Evolutionary conservation across 2,113 vertebrate genomes (phyloP).

Genomic region (Oreochromis spilurus): DNA sequence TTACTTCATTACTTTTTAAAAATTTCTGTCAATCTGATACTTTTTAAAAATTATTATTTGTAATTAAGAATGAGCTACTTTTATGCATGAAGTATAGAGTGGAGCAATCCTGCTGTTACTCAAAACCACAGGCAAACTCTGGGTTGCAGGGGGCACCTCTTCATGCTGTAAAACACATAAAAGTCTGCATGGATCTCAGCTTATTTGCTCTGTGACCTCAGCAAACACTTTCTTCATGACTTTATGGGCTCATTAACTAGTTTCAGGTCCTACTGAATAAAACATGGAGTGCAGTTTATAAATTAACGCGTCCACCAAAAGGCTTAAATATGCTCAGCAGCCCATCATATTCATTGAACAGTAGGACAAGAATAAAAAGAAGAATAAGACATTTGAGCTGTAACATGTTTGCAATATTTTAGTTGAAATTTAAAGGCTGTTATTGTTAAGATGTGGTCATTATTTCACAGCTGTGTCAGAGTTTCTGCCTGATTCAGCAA

Average conservation of each 20-base stretch:
- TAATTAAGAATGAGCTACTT: neutral
- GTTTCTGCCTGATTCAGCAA: neutral
- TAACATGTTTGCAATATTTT: accelerated
- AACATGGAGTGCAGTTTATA: neutral
- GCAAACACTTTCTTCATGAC: neutral
- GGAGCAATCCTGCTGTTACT: neutral
- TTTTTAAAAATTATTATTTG: neutral
- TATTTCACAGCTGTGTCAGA: neutral
- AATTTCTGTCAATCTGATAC: neutral
- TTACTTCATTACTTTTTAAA: neutral
- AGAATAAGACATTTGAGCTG: neutral
- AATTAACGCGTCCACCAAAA: accelerated
- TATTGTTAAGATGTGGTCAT: neutral
- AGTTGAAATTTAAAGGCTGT: neutral
- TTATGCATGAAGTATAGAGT: neutral
- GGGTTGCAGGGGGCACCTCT: neutral
- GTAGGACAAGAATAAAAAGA: neutral
- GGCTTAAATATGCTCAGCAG: neutral
- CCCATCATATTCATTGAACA: neutral
- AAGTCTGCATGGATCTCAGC: neutral
- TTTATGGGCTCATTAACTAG: neutral
- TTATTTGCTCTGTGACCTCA: neutral
- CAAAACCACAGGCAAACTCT: neutral
- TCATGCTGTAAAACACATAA: neutral
- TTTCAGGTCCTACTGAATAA: neutral